phyloP scores from a whole-genome alignment of 2,888 invertebrate species.

The Acleris literana region DNA sequence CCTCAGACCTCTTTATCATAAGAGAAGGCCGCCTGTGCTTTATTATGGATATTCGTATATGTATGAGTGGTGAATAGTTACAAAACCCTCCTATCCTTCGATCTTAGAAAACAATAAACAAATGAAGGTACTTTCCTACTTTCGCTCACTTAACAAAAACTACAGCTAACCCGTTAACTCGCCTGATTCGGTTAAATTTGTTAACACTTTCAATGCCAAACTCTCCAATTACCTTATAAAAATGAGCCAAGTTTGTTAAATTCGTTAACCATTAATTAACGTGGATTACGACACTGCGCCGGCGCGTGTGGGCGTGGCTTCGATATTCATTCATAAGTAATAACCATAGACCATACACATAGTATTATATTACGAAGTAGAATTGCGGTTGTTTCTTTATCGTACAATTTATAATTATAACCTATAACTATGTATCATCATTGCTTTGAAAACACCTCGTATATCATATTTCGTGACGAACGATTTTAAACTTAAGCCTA shows the following conservation, averaged over 20 bases:
- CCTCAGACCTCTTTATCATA: too few species aligned
- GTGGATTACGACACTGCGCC: slow-evolving; percentile 1
- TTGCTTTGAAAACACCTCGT: too few species aligned
- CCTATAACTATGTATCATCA: too few species aligned
- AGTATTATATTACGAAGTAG: not conserved
- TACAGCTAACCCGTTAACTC: slow-evolving; percentile 23
- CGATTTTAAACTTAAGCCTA: too few species aligned
- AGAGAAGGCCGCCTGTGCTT: too few species aligned
- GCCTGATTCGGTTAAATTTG: slow-evolving; percentile 21
- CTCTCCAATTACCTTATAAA: too few species aligned
- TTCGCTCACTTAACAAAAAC: slow-evolving; percentile 9
- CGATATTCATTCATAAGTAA: slow-evolving; percentile 11
- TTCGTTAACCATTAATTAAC: slow-evolving; percentile 22
- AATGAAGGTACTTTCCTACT: slow-evolving; percentile 14
- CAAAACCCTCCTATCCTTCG: not conserved
- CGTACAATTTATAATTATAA: too few species aligned
- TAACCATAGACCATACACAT: not conserved
- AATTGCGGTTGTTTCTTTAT: not conserved
- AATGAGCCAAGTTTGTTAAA: slow-evolving; percentile 8
- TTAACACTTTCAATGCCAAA: too few species aligned
- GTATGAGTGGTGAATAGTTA: not conserved
- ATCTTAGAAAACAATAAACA: not conserved
- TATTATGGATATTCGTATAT: too few species aligned
- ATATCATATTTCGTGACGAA: too few species aligned
- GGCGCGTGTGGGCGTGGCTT: slow-evolving; percentile 11